Conservation (phyloP, 1,140 invertebrate genomes). For the Aphelenchoides besseyi region DNA sequence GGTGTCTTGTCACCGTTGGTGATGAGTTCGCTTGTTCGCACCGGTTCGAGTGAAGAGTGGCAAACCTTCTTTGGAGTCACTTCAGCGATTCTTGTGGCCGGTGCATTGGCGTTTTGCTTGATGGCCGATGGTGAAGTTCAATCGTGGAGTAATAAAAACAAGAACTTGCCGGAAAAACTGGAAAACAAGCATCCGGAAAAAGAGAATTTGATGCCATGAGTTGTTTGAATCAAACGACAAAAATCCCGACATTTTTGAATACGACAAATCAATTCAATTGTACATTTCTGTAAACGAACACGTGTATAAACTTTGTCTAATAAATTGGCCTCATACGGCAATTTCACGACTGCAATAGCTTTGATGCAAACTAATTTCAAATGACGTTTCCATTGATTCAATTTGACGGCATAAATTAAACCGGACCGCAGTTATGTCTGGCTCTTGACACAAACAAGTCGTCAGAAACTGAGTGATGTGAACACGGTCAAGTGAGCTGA, state of each 20-base stretch:
- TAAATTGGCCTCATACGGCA: no score
- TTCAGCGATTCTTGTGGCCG: slow-evolving; percentile 59
- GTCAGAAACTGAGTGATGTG: no score
- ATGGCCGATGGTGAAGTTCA: slow-evolving; percentile 62
- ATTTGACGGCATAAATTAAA: no score
- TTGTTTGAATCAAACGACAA: not conserved
- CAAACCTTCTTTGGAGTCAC: slow-evolving; percentile 63
- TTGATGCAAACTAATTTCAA: no score
- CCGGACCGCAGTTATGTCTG: no score
- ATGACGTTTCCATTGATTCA: no score
- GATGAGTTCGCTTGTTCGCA: slow-evolving; percentile 55
- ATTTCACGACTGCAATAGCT: no score
- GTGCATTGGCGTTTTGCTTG: slow-evolving; percentile 59
- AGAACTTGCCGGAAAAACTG: not conserved
- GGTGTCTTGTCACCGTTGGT: slow-evolving; percentile 58
- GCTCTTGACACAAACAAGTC: no score
- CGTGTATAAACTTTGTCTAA: slow-evolving; percentile 2
- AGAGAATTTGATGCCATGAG: not conserved
- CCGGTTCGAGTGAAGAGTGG: slow-evolving; percentile 63
- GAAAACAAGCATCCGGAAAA: slow-evolving; percentile 9
- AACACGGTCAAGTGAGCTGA: no score
- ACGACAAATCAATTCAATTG: not conserved
- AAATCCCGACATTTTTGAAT: not conserved
- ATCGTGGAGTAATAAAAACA: slow-evolving; percentile 44
- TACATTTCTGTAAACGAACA: slow-evolving; percentile 17